phyloP scores from a whole-genome alignment of 2,888 invertebrate genomes.

The Gandaritis pyraliata region DNA sequence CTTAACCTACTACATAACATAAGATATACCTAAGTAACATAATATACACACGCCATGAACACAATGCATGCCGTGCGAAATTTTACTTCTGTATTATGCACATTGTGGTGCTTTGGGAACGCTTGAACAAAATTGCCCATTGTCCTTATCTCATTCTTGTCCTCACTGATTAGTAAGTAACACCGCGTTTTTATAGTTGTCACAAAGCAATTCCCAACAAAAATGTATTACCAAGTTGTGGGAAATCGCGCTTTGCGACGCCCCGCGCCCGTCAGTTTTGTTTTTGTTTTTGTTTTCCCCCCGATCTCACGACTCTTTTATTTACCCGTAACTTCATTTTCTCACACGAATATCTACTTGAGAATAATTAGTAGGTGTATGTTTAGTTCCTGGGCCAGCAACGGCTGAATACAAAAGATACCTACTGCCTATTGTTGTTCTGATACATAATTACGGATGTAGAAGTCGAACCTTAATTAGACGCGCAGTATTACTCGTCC shows the following conservation, averaged over 20 bases:
- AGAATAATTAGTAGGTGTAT: slow-evolving; percentile 65
- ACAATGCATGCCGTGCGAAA: slow-evolving; percentile 60
- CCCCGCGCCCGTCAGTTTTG: slow-evolving; percentile 45
- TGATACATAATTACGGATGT: slow-evolving; percentile 54
- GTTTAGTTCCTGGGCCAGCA: slow-evolving; percentile 56
- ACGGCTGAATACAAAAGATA: slow-evolving; percentile 49
- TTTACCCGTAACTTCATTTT: slow-evolving; percentile 61
- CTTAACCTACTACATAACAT: slow-evolving; percentile 11
- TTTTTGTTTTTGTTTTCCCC: slow-evolving; percentile 68
- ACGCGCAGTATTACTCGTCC: slow-evolving; percentile 50
- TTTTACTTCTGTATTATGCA: slow-evolving; percentile 49
- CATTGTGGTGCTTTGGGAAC: slow-evolving; percentile 65
- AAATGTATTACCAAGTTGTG: slow-evolving; percentile 62
- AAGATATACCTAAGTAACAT: too few relatives aligned
- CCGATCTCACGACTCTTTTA: slow-evolving; percentile 69
- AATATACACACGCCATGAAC: slow-evolving; percentile 22
- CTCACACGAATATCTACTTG: slow-evolving; percentile 64
- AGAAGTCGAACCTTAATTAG: slow-evolving; percentile 52
- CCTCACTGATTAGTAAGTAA: slow-evolving; percentile 74
- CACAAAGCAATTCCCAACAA: slow-evolving; percentile 75
- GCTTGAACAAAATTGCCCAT: slow-evolving; percentile 64
- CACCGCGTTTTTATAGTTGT: slow-evolving; percentile 67
- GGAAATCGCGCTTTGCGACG: slow-evolving; percentile 66
- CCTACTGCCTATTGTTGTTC: slow-evolving; percentile 45
- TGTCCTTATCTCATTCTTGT: slow-evolving; percentile 69